Percentiles rank a stretch among this genome's conserved stretches.
phyloP scores from a whole-genome alignment of 2,888 invertebrate species.

The Timandra comae region DNA sequence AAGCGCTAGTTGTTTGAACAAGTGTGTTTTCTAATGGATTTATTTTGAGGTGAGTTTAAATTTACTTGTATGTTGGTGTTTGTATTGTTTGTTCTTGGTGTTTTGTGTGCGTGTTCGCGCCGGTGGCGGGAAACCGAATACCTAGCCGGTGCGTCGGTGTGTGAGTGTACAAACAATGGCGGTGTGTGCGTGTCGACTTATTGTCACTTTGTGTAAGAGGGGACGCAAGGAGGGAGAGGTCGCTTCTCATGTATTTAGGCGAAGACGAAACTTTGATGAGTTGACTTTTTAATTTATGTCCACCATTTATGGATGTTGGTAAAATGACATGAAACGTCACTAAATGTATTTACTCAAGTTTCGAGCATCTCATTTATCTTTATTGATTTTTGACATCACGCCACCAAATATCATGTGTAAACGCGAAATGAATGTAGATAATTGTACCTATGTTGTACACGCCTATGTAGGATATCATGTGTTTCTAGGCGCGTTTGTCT shows the following conservation, averaged over 20 bases:
- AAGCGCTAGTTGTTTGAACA: slow-evolving; percentile 77
- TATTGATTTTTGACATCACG: slow-evolving; percentile 62
- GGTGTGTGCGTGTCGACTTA: slow-evolving; percentile 65
- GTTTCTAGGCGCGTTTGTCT: no score
- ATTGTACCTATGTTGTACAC: no score
- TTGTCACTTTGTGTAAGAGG: slow-evolving; percentile 72
- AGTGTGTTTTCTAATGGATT: slow-evolving; percentile 78
- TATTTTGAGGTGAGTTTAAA: slow-evolving; percentile 78
- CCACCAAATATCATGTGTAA: slow-evolving; percentile 50
- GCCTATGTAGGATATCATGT: no score
- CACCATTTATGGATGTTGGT: slow-evolving; percentile 41
- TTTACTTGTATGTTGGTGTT: slow-evolving; percentile 75
- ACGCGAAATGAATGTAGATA: slow-evolving; percentile 25
- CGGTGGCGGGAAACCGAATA: slow-evolving; percentile 76
- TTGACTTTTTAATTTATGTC: slow-evolving; percentile 69
- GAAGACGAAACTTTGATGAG: slow-evolving; percentile 69
- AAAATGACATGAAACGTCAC: slow-evolving; percentile 31
- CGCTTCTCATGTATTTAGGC: slow-evolving; percentile 75
- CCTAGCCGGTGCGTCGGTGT: slow-evolving; percentile 62
- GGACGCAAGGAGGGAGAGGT: slow-evolving; percentile 67
- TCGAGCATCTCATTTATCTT: slow-evolving; percentile 34
- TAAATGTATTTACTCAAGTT: slow-evolving; percentile 48
- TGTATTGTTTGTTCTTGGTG: slow-evolving; percentile 72
- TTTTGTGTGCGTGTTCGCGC: slow-evolving; percentile 72
- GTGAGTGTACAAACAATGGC: slow-evolving; percentile 64